Percentiles rank a stretch among this genome's conserved stretches.
These are phyloP conservation scores for Tachysurus fulvidraco DNA, from an alignment of 2,113 vertebrate species.

Conservation along the genomic window DNA sequence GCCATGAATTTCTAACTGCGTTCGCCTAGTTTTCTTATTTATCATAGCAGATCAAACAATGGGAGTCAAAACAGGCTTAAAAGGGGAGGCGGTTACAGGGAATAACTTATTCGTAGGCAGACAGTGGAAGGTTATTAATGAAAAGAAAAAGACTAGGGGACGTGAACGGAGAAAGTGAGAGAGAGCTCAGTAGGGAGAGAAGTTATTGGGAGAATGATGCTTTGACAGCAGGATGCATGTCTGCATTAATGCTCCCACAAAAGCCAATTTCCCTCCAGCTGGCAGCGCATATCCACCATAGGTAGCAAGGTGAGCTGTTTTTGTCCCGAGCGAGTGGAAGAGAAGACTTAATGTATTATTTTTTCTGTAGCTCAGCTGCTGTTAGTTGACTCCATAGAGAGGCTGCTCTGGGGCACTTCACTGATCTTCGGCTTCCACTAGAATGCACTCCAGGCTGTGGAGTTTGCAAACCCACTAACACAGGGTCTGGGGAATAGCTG, in stretches of 20 bases:
- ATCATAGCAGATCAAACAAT: slow-evolving; percentile 81
- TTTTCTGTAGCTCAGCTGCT: slow-evolving; percentile 57
- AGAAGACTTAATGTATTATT: slow-evolving; percentile 66
- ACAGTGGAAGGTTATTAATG: slow-evolving; percentile 73
- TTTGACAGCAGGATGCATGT: slow-evolving; percentile 74
- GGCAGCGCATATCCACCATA: slow-evolving; percentile 64
- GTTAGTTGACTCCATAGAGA: slow-evolving; percentile 54
- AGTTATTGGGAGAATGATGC: slow-evolving; percentile 67
- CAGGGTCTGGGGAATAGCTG: slow-evolving; percentile 65
- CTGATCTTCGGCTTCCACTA: slow-evolving; percentile 73
- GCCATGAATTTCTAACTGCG: slow-evolving; percentile 78
- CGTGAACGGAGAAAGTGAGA: slow-evolving; percentile 29
- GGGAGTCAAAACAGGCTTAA: slow-evolving; percentile 79
- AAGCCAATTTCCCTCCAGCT: slow-evolving; percentile 74
- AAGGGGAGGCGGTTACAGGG: slow-evolving; percentile 67
- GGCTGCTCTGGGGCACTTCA: slow-evolving; percentile 69
- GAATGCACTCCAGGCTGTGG: slow-evolving; percentile 70
- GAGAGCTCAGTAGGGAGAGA: slow-evolving; percentile 58
- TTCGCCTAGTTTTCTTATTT: slow-evolving; percentile 80
- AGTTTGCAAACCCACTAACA: slow-evolving; percentile 74
- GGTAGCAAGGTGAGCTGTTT: slow-evolving; percentile 72
- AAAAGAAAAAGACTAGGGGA: slow-evolving; percentile 54
- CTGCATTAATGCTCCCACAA: slow-evolving; percentile 77
- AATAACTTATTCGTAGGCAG: slow-evolving; percentile 74
- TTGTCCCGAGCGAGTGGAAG: slow-evolving; percentile 57